Evolutionary conservation across 1,140 invertebrate genomes (phyloP).

Genomic region (Pteromalus puparum): DNA sequence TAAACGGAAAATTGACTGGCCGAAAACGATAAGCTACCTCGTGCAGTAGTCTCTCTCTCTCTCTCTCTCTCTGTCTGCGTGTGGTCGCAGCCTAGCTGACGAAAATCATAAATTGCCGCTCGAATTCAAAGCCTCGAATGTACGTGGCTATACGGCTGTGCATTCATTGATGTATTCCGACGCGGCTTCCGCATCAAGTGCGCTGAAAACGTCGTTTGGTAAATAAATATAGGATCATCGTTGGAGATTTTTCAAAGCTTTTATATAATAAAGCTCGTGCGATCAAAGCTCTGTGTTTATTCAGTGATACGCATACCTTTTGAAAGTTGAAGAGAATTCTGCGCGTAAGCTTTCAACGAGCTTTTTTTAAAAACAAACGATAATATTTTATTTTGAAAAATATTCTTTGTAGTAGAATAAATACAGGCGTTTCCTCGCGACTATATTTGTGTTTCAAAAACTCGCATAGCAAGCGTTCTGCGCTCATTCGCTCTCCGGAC

Average conservation of each 20-base stretch:
- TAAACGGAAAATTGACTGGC: slow-evolving; percentile 47
- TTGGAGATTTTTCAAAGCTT: slow-evolving; percentile 23
- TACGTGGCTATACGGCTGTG: neutral
- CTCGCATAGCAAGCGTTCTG: no score
- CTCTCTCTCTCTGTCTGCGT: neutral
- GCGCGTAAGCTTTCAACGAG: no score
- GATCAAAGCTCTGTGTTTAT: neutral
- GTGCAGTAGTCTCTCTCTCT: neutral
- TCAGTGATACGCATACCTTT: neutral
- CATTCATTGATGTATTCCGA: neutral
- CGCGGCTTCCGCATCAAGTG: neutral
- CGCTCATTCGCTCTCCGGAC: neutral
- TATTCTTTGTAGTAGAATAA: no score
- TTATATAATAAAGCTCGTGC: slow-evolving; percentile 40
- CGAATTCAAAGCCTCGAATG: neutral
- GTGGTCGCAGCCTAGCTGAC: neutral
- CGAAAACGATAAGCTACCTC: slow-evolving; percentile 45
- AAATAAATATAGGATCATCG: neutral
- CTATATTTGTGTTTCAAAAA: no score
- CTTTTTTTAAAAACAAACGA: no score
- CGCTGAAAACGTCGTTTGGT: neutral
- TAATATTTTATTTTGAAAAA: no score
- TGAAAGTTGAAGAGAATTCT: neutral
- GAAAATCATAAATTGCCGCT: slow-evolving; percentile 49
- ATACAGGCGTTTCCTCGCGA: no score